phyloP scores from a whole-genome alignment of 37 sponge, comb jelly and placozoan species.

The Theonella swinhoei region DNA sequence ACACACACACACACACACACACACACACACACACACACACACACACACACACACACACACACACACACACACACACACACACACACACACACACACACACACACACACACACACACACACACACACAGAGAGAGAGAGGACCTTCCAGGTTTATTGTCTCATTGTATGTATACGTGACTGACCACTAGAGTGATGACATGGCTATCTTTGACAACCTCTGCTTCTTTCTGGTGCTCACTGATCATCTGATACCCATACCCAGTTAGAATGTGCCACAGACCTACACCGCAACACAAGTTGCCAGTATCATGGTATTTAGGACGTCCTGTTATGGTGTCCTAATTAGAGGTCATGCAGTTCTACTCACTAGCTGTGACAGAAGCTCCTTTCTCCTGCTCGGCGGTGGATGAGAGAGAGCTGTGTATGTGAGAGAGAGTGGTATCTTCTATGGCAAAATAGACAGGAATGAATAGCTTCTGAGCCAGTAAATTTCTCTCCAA shows the following conservation, averaged over 20 bases:
- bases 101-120: too few relatives aligned
- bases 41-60: background rate
- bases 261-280: constrained; percentile 35
- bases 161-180: background rate
- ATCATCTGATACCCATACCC: constrained; percentile 77
- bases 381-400: constrained; percentile 27
- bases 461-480: constrained; percentile 68
- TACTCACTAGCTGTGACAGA: constrained; percentile 64
- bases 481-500: constrained; percentile 63
- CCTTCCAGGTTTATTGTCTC: too few relatives aligned
- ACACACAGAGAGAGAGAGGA: too few relatives aligned
- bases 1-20: constrained; percentile 36
- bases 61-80: too few relatives aligned
- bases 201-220: constrained; percentile 47
- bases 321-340: background rate
- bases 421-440: constrained; percentile 34
- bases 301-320: too few relatives aligned
- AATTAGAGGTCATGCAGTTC: background rate
- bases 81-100: too few relatives aligned
- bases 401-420: constrained; percentile 27
- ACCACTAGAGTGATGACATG: constrained; percentile 50
- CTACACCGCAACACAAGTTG: constrained; percentile 50
- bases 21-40: constrained; percentile 30
- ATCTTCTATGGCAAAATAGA: constrained; percentile 78
- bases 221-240: constrained; percentile 47